Conservation (phyloP, 2,888 invertebrate genomes). For the Eugnorisma glareosa region DNA sequence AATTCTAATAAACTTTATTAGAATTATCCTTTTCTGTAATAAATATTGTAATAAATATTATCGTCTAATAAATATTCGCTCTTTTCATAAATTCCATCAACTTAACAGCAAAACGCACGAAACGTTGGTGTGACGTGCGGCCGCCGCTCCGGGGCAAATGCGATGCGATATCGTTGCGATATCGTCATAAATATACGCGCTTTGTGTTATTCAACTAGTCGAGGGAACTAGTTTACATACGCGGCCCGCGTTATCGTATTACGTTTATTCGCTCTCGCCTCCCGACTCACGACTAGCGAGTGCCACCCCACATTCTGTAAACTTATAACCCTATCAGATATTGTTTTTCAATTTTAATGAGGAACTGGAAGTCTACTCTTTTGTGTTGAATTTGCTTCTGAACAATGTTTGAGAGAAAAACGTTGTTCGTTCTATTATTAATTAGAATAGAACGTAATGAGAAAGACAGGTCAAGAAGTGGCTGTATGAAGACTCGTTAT, state of each 20-base stretch:
- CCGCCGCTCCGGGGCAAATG: slow-evolving; percentile 63
- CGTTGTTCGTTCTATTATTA: not conserved
- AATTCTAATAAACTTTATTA: not conserved
- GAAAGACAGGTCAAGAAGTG: not conserved
- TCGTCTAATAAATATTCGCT: not conserved
- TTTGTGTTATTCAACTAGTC: slow-evolving; percentile 72
- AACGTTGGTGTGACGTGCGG: slow-evolving; percentile 54
- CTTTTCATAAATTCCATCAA: not conserved
- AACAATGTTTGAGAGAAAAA: not conserved
- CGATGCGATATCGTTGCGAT: slow-evolving; percentile 73
- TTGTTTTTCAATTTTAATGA: slow-evolving; percentile 58
- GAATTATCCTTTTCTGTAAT: too few relatives aligned
- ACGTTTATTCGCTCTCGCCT: slow-evolving; percentile 58
- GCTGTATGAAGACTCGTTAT: too few relatives aligned
- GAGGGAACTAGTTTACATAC: slow-evolving; percentile 61
- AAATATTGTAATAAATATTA: too few relatives aligned
- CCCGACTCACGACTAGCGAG: slow-evolving; percentile 18
- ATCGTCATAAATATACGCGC: slow-evolving; percentile 72
- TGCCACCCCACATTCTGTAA: slow-evolving; percentile 32
- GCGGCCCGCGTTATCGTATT: slow-evolving; percentile 56
- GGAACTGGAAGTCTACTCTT: slow-evolving; percentile 15
- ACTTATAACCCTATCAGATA: slow-evolving; percentile 59
- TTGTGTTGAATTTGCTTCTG: slow-evolving; percentile 7
- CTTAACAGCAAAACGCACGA: too few relatives aligned
- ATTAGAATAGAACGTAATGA: not conserved